Conservation (phyloP, 2,888 invertebrate genomes). For the Ischnura elegans region DNA sequence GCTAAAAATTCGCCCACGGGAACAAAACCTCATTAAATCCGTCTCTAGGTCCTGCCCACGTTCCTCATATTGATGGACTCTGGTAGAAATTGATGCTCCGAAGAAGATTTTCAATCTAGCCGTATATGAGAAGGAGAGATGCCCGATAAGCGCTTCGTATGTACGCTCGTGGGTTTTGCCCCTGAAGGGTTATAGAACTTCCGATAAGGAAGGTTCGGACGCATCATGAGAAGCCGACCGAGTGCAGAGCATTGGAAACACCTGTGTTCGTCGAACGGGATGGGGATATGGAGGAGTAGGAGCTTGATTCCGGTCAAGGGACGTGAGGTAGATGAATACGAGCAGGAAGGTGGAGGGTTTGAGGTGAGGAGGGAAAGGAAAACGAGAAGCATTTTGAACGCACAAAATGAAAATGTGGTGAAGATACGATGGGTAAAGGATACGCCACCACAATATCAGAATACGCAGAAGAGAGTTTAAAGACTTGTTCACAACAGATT, state of each 20-base stretch:
- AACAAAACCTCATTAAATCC: too few species aligned
- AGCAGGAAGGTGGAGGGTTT: background rate
- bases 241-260: background rate
- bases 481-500: too few species aligned
- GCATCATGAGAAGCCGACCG: background rate
- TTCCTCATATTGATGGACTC: too few species aligned
- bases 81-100: background rate
- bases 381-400: too few species aligned
- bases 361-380: background rate
- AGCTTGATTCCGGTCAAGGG: background rate
- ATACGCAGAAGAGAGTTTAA: too few species aligned
- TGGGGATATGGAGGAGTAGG: background rate
- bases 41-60: background rate
- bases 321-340: background rate
- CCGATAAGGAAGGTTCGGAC: background rate
- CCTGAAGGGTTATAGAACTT: background rate
- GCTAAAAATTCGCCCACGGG: too few species aligned
- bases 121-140: background rate
- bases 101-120: background rate
- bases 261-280: background rate
- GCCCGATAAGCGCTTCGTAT: background rate
- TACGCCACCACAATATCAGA: too few species aligned
- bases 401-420: too few species aligned
- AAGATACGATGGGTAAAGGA: too few species aligned
- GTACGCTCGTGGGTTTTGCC: background rate